Conservation (phyloP, 2,113 vertebrate genomes). For the Elanoides forficatus region DNA sequence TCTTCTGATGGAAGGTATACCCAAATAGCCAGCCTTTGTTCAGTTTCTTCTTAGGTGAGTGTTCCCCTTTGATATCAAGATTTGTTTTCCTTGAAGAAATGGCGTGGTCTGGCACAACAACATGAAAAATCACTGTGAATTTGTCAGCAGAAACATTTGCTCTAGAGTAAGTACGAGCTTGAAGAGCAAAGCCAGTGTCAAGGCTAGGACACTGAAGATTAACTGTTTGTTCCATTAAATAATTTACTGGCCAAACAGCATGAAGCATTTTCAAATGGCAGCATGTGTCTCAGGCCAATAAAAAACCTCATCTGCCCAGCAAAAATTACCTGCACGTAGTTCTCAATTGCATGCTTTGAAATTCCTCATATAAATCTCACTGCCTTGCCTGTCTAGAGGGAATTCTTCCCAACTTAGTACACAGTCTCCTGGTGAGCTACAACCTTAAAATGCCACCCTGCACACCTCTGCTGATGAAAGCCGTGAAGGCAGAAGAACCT, state of each 20-base stretch:
- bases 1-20: background rate
- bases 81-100: background rate
- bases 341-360: background rate
- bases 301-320: background rate
- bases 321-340: background rate
- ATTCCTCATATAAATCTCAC: background rate
- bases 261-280: background rate
- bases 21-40: background rate
- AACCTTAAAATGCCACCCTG: background rate
- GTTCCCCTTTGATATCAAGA: background rate
- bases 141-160: conserved; percentile 4
- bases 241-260: background rate
- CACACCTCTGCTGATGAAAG: background rate
- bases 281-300: background rate
- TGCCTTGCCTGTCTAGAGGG: background rate
- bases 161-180: background rate
- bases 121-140: background rate
- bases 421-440: background rate
- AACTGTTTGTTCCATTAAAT: conserved; percentile 7
- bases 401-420: background rate
- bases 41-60: background rate
- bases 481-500: background rate
- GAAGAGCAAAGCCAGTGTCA: background rate
- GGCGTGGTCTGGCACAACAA: no score
- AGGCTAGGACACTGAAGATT: background rate